Evolutionary conservation across 2,113 vertebrate species (phyloP), one percentile per base, ranked within the genome.

Genomic region (Oceanites oceanicus): DNA sequence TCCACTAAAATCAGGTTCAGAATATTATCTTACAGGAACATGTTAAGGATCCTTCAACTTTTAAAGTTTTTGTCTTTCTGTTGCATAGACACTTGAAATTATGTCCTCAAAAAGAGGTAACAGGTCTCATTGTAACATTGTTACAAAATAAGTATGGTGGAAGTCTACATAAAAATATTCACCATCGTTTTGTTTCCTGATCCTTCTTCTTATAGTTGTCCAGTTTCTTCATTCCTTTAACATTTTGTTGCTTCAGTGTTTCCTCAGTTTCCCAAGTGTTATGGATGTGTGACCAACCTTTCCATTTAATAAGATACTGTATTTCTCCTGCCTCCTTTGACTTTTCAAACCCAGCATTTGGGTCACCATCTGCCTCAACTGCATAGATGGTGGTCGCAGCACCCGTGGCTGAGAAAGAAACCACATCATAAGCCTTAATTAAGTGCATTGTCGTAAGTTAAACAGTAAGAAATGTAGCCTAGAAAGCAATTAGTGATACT

Each of bases 201-300:
- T 99, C 99, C 95, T 99, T 99, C 97, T 99, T 99, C 97, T 99
- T 99, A 53, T 99, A 99, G 81, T 99, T 99, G 96, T 99, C 99
- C 89, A 99, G 97, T 95, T 99, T 99, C 97, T 99, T 99, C 99
- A 99, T 99, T 96, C 99, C 99, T 97, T 98, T 99, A 90, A 99
- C 99, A 67, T 99, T 99, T 97, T 99, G 99, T 62, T 99, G 98
- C 82, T 99, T 99, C 47, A 99, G 98, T 1, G 99, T 99, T 86
- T 99, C 99, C 90, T 99, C 99, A 2, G 99, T 99, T 97, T 99
- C 99, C 99, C 99, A 99, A 7, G 99, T 99, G 52, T 99, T 99
- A 93, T 99, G 99, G 92, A 99, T 99, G 95, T 99, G 99, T 15
- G 99, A 99, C 99, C 99, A 99, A 36, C 99, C 99, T 97, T 99